A percentile compares a stretch with the other conserved stretches of the same genome.
Evolutionary conservation across 2,888 invertebrate genomes (phyloP).

Genomic region (Phaedon cochleariae): DNA sequence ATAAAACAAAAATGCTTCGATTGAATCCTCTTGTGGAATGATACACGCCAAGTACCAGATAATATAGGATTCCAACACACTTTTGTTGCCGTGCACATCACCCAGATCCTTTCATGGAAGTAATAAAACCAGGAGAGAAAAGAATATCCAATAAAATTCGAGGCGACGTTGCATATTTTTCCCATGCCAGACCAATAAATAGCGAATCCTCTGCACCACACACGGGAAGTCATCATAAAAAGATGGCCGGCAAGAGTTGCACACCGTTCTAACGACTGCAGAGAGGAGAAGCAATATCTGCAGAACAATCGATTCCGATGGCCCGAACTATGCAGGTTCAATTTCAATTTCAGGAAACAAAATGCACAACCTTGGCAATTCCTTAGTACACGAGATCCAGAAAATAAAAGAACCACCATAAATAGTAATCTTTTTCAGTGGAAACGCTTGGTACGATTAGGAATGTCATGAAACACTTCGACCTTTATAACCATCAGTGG

Average conservation of each 20-base stretch:
- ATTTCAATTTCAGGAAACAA: conserved; percentile 39
- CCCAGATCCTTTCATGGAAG: conserved; percentile 7
- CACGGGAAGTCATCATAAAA: conserved; percentile 42
- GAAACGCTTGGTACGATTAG: too few relatives aligned
- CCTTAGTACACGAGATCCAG: too few relatives aligned
- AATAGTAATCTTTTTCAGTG: too few relatives aligned
- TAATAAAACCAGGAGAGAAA: conserved; percentile 18
- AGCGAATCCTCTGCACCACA: conserved; percentile 14
- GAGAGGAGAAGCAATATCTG: conserved; percentile 49
- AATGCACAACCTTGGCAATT: conserved; percentile 30
- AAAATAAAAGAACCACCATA: too few relatives aligned
- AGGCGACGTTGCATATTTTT: background rate
- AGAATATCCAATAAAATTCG: background rate
- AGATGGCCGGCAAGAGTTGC: conserved; percentile 37
- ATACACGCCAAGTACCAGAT: too few relatives aligned
- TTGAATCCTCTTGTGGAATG: too few relatives aligned
- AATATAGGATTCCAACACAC: too few relatives aligned
- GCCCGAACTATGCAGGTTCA: conserved; percentile 30
- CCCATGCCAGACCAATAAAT: conserved; percentile 6
- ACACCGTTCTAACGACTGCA: conserved; percentile 46
- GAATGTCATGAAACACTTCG: too few relatives aligned
- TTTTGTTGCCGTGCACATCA: too few relatives aligned
- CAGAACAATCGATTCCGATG: conserved; percentile 49
- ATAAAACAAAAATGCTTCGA: too few relatives aligned
- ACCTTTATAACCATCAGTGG: too few relatives aligned